Percentiles rank a stretch among this genome's conserved stretches.
Conservation (phyloP, 2,113 vertebrate genomes). For the Corydoras sp. region DNA sequence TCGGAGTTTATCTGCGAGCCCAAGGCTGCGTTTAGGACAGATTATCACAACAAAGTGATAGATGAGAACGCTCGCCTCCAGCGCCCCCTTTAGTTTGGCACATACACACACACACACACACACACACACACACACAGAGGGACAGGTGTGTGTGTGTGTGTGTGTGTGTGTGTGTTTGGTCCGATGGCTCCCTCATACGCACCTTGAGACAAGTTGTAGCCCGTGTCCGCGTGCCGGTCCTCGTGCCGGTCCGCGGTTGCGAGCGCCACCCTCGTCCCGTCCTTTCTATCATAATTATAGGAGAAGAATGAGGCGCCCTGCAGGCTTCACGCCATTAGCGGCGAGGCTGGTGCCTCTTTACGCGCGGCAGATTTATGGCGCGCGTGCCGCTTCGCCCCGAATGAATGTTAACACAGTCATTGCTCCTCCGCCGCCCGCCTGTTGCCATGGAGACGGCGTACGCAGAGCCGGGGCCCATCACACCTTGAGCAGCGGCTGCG, state of each 20-base stretch:
- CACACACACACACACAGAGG: not conserved
- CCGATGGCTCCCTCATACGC: conserved; percentile 22
- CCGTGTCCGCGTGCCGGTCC: not conserved
- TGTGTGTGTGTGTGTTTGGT: conserved; percentile 22
- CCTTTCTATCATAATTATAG: conserved; percentile 70
- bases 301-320: conserved; percentile 66
- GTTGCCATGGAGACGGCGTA: conserved; percentile 81
- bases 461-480: conserved; percentile 72
- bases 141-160: not conserved
- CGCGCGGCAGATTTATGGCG: conserved; percentile 79
- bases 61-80: conserved; percentile 35
- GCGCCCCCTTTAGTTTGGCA: conserved; percentile 31
- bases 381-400: conserved; percentile 62
- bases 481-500: conserved; percentile 71
- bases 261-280: conserved; percentile 56
- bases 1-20: conserved; percentile 45
- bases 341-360: conserved; percentile 69
- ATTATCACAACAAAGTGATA: conserved; percentile 49
- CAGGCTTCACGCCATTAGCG: conserved; percentile 60
- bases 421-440: conserved; percentile 65
- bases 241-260: conserved; percentile 14
- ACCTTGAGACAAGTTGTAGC: conserved; percentile 22
- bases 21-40: conserved; percentile 49
- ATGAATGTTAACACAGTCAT: conserved; percentile 70
- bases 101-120: not conserved